Base-by-base conservation (phyloP, 1,140 invertebrate species). In the Sycophila sp. region DNA sequence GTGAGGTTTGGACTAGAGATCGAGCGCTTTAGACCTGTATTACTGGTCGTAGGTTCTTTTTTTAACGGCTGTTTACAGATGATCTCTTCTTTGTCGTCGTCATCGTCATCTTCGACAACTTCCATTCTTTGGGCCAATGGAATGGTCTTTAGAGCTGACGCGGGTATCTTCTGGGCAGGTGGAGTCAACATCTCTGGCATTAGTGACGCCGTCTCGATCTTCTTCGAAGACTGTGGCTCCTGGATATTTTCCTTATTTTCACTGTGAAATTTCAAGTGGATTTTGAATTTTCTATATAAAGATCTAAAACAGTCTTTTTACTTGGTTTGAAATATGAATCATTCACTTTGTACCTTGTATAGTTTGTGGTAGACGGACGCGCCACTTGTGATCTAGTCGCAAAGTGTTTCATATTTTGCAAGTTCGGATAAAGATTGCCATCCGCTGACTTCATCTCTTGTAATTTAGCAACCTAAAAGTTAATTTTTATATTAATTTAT, bases 1-100 rank as follows among this genome's bases (percentile, higher is more conserved):
- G 89, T 87, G 40, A 94, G 91, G 77, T 93, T 92, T 11, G 92
- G 92, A 71, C 91, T 92, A 4, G 92, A 94, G 75, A 90, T 87
- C 0, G 92, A 93, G 2, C 92, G 81, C 71, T 89, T 88, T 6
- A 90, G 78, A 7, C 82, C 82, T 2, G 77, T 76, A 68, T 79
- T 81, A 7, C 78, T 75, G 7, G 84, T 74, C 3, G 81, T 74
- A 19, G 79, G 82, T 10, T 88, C 86, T 11, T 82, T 77, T 59
- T 86, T 87, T 10, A 88, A 75, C 4, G 87, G 85, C 6, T 47
- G 7, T 22, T 22, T 60, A 82, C 83, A 73, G 84, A 69, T 86
- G 80, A 83, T 77, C 42, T 86, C 81, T 56, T 83, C 78, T 38
- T 87, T 83, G 4, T 86, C 45, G n/a, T n/a, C n/a, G n/a, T n/a